These are phyloP conservation scores for Piscicola geometra DNA, from an alignment of 2,888 invertebrate genomes.

Conservation along the genomic window DNA sequence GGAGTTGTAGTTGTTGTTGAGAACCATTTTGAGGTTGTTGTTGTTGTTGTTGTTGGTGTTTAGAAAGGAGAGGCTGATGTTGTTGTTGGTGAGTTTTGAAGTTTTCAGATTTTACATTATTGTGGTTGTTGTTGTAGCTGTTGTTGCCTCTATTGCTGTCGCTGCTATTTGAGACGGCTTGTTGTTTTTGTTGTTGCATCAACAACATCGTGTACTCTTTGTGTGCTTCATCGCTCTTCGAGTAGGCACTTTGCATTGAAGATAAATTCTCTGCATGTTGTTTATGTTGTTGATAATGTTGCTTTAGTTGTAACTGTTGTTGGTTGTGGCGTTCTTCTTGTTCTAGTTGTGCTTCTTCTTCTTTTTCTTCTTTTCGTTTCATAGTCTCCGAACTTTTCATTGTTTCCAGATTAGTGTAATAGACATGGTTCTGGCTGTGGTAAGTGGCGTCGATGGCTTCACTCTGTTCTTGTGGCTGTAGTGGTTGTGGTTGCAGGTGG, in stretches of 20 bases:
- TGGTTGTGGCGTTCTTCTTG: background rate
- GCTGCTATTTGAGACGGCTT: background rate
- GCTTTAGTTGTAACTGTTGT: background rate
- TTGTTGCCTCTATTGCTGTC: background rate
- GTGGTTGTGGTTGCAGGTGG: no score
- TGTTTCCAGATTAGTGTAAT: no score
- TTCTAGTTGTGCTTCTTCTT: background rate
- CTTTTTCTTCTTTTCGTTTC: no score
- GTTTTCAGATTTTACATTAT: background rate
- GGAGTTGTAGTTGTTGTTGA: background rate
- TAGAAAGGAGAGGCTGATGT: background rate
- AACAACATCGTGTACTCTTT: background rate
- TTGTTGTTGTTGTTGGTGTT: background rate
- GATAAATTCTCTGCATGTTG: background rate
- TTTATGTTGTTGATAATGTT: background rate
- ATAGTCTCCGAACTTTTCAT: no score
- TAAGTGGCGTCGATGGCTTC: no score
- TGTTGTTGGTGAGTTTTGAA: background rate
- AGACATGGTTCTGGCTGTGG: no score
- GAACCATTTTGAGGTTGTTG: background rate
- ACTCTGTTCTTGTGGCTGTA: no score
- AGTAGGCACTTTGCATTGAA: background rate
- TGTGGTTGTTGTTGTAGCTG: constrained; percentile 1
- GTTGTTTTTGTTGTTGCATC: background rate
- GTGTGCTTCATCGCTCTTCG: background rate